A percentile compares a stretch with the other conserved stretches of the same genome.
Conservation (phyloP, 2,797 vertebrate species). For the Lagocephalus sceleratus region DNA sequence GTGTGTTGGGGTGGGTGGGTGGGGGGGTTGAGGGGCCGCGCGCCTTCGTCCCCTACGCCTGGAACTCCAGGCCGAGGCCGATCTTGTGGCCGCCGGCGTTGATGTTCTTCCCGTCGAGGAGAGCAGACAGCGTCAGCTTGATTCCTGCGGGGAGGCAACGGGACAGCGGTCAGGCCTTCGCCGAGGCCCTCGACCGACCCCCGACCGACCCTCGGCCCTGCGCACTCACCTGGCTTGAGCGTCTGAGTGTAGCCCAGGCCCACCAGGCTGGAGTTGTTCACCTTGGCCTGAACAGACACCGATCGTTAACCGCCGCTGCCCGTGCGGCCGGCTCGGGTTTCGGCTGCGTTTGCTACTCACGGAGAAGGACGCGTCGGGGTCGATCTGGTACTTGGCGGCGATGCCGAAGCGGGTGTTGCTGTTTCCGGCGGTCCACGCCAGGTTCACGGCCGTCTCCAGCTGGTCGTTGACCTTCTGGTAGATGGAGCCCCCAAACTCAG, state of each 20-base stretch:
- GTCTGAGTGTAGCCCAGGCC: slow-evolving; percentile 97
- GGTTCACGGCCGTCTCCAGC: slow-evolving; percentile 93
- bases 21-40: slow-evolving; percentile 25
- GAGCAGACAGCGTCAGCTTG: slow-evolving; percentile 92
- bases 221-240: slow-evolving; percentile 89
- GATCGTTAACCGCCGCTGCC: neutral
- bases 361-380: slow-evolving; percentile 90
- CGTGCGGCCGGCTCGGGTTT: too few species aligned
- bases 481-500: slow-evolving; percentile 96
- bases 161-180: neutral
- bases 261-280: slow-evolving; percentile 97
- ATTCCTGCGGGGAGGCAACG: slow-evolving; percentile 76
- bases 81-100: slow-evolving; percentile 95
- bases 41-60: slow-evolving; percentile 80
- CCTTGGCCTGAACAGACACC: slow-evolving; percentile 84
- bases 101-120: slow-evolving; percentile 96
- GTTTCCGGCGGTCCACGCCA: slow-evolving; percentile 97
- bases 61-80: slow-evolving; percentile 94
- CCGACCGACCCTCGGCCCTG: neutral
- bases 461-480: slow-evolving; percentile 98
- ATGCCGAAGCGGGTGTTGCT: slow-evolving; percentile 98
- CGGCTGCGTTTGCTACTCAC: slow-evolving; percentile 73
- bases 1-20: slow-evolving; percentile 56
- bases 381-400: slow-evolving; percentile 96
- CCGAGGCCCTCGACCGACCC: neutral